phyloP scores from a whole-genome alignment of 1,140 invertebrate species.

The Cylas formicarius region DNA sequence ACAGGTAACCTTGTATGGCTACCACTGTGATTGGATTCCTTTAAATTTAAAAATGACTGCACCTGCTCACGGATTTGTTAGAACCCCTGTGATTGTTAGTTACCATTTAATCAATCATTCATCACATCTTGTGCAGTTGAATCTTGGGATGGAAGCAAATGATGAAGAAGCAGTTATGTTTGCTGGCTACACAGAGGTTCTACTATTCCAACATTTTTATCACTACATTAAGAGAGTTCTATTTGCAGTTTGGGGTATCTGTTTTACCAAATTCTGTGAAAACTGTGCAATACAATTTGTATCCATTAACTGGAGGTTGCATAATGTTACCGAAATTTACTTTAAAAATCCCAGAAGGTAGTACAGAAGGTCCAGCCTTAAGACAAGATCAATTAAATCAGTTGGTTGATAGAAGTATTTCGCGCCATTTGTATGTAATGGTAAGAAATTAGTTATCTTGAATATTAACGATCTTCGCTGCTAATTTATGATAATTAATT shows the following conservation, averaged over 20 bases:
- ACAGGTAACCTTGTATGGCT: constrained; percentile 49
- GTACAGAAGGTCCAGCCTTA: constrained; percentile 42
- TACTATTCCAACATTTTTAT: neutral
- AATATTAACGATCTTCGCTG: too few relatives aligned
- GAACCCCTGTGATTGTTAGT: constrained; percentile 59
- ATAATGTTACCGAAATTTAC: constrained; percentile 60
- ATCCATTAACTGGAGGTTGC: constrained; percentile 63
- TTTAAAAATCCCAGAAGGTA: constrained; percentile 48
- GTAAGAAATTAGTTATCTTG: too few relatives aligned
- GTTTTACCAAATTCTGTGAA: constrained; percentile 56
- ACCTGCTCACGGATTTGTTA: constrained; percentile 66
- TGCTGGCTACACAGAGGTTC: constrained; percentile 79
- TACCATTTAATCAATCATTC: constrained; percentile 70
- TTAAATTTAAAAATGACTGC: constrained; percentile 64
- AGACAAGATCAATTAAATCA: constrained; percentile 42
- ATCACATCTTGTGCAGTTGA: constrained; percentile 61
- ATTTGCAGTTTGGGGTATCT: constrained; percentile 53
- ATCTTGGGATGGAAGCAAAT: constrained; percentile 68
- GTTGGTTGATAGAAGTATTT: constrained; percentile 47
- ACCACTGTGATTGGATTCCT: constrained; percentile 58
- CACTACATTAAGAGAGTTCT: neutral
- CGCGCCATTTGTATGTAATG: constrained; percentile 55
- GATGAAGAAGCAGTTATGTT: constrained; percentile 91
- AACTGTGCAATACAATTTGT: constrained; percentile 62
- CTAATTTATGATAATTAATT: too few relatives aligned